Conservation (phyloP, 2,113 vertebrate species). For the Silurus meridionalis region DNA sequence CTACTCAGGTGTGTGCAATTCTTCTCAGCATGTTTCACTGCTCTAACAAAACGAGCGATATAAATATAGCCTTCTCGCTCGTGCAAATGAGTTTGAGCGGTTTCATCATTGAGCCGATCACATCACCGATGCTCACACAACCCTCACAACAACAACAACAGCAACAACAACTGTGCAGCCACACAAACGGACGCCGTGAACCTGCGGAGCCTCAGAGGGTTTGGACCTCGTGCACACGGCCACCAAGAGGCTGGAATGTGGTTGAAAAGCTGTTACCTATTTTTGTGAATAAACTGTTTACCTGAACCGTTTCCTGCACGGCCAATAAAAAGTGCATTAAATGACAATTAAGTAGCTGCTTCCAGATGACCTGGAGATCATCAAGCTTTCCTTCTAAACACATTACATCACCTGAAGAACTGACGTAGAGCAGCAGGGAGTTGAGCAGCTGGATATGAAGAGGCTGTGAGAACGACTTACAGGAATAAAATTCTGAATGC, state of each 20-base stretch:
- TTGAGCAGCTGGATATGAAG: not conserved
- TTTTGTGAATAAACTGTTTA: conserved; percentile 24
- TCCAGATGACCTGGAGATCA: conserved; percentile 37
- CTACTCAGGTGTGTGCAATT: no score
- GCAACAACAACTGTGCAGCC: not conserved
- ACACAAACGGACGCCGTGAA: not conserved
- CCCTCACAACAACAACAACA: not conserved
- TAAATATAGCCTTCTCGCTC: not conserved
- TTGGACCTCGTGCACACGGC: not conserved
- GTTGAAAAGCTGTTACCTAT: conserved; percentile 32
- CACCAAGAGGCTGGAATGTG: not conserved
- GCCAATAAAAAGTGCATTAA: conserved; percentile 27
- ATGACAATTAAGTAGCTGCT: conserved; percentile 37
- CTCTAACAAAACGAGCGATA: not conserved
- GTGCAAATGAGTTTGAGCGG: not conserved
- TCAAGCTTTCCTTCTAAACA: not conserved
- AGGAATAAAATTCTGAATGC: not conserved
- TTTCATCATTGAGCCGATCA: not conserved
- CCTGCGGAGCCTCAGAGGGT: not conserved
- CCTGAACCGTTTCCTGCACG: conserved; percentile 16
- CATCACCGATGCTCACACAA: not conserved
- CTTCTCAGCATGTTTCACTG: not conserved
- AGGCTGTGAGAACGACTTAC: not conserved
- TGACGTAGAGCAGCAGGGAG: not conserved
- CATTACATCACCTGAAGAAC: conserved; percentile 20